phyloP scores from a whole-genome alignment of 2,113 vertebrate species.

The Tonatia bakeri region DNA sequence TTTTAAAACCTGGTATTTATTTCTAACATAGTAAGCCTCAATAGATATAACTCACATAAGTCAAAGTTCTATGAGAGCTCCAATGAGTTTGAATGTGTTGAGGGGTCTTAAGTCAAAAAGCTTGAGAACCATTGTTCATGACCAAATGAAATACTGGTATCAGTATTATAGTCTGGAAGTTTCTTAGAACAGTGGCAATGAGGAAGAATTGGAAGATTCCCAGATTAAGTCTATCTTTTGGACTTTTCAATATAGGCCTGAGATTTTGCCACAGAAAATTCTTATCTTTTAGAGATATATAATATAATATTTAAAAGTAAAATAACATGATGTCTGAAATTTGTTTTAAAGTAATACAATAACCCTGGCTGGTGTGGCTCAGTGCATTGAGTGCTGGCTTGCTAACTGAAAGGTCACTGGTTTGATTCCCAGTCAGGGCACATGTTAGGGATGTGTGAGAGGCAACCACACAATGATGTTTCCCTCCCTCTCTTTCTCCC shows the following conservation, averaged over 20 bases:
- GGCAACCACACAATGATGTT: too few relatives aligned
- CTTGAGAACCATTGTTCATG: not conserved
- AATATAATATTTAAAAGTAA: not conserved
- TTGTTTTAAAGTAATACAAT: conserved; percentile 21
- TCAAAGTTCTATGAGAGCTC: not conserved
- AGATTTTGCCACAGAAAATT: not conserved
- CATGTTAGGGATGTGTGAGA: too few relatives aligned
- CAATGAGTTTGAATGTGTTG: not conserved
- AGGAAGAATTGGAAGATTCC: not conserved
- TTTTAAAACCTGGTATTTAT: not conserved
- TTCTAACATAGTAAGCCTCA: not conserved
- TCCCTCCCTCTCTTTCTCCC: too few relatives aligned
- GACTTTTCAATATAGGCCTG: not conserved
- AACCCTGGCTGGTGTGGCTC: too few relatives aligned
- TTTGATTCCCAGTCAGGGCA: too few relatives aligned
- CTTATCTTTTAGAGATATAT: not conserved
- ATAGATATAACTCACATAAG: not conserved
- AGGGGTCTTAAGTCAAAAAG: not conserved
- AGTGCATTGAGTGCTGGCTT: too few relatives aligned
- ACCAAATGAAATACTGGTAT: not conserved
- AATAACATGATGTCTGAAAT: not conserved
- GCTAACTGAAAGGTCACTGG: too few relatives aligned
- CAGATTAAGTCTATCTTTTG: not conserved
- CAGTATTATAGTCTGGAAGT: not conserved
- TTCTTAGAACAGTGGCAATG: not conserved